Evolutionary conservation across 1,140 invertebrate species (phyloP), one percentile per base, ranked within the genome.

Genomic region (Medauroidea extradentata): DNA sequence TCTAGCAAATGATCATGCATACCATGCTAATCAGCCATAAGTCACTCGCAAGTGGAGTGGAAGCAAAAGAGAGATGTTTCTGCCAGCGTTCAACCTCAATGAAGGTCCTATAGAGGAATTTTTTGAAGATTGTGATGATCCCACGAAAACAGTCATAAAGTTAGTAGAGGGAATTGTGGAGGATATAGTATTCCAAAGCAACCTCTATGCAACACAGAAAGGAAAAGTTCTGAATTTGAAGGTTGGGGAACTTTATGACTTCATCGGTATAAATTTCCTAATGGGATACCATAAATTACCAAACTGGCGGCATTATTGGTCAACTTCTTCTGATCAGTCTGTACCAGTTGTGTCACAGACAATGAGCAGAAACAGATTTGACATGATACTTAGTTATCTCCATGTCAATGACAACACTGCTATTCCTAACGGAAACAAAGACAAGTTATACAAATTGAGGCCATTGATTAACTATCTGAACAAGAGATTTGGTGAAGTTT

Each of bases 251-350:
- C n/a, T 46, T 5, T 25, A 21, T 46, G 44, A 4, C 13, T 46
- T 19, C 9, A 46, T 46, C 13, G 44, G 44, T 7, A 46, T 46
- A 5, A 46, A 46, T 13, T 21, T 46, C 13, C 9, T 46, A 7
- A 46, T 46, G 44, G 44, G 44, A 7, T 21, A 21, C 24, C 44
- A 46, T 46, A 46, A 46, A 25, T 46, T 46, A n/a, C 44, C 44
- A 46, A 25, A 46, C 9, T 25, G 18, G 18, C 3, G 24, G 13
- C 44, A 46, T n/a, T 46, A 46, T 25, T 46, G 44, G 44, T 21
- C 18, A 5, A 21, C 44, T 5, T 19, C 18, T 7, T 7, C 5
- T 46, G 24, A 21, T 46, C 24, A 5, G n/a, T 4, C 4, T 46
- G 44, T 46, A 9, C 18, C 18, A 25, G 3, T 25, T 5, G 44